A percentile compares a stretch with the other conserved stretches of the same genome.
These are phyloP conservation scores for Acanthochromis polyacanthus DNA, from an alignment of 2,113 vertebrate genomes.

Conservation along the genomic window DNA sequence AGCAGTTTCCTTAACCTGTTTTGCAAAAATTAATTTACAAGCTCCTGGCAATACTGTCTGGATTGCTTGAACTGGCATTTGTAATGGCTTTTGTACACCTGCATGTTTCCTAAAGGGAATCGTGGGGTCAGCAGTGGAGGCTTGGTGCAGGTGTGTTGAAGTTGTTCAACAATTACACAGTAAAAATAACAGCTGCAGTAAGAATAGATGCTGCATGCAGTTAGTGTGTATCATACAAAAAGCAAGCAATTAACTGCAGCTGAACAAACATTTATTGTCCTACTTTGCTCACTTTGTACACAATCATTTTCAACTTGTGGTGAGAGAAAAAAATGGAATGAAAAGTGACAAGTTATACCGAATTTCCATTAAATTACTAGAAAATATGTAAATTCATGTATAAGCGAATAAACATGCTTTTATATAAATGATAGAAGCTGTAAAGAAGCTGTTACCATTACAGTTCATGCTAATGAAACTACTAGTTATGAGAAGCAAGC, in stretches of 20 bases:
- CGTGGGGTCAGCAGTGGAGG: background rate
- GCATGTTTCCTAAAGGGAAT: background rate
- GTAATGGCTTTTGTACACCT: background rate
- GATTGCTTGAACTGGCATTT: background rate
- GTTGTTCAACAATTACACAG: background rate
- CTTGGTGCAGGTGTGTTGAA: background rate
- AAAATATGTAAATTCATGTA: background rate
- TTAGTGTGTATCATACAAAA: background rate
- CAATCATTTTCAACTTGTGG: background rate
- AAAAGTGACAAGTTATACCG: background rate
- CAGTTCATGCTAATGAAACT: constrained; percentile 40
- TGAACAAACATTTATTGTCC: background rate
- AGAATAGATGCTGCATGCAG: background rate
- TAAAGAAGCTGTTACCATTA: constrained; percentile 24
- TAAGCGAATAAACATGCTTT: background rate
- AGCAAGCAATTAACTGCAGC: background rate
- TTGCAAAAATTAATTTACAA: background rate
- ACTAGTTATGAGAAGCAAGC: constrained; percentile 13
- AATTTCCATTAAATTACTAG: background rate
- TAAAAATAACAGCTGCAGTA: too few species aligned
- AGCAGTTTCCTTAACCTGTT: background rate
- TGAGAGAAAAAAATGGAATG: background rate
- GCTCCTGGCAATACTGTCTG: background rate
- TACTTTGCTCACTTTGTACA: background rate
- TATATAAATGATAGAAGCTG: constrained; percentile 31